Percentiles rank a stretch among this genome's conserved stretches.
These are phyloP conservation scores for Lagopus leucura DNA, from an alignment of 2,113 vertebrate species.

Conservation along the genomic window DNA sequence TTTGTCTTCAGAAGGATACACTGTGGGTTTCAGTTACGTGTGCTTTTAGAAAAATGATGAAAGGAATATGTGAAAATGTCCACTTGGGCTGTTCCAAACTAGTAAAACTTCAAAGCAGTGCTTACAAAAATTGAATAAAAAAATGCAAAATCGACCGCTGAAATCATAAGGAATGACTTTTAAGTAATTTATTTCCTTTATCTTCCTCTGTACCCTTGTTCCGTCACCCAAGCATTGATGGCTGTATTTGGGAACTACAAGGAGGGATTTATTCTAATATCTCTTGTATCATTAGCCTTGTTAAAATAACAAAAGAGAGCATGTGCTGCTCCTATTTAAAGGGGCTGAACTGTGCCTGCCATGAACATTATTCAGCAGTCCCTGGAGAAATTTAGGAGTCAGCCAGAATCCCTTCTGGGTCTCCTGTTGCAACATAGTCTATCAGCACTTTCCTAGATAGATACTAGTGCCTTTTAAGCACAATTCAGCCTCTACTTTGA, in stretches of 20 bases:
- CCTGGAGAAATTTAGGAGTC: conserved; percentile 38
- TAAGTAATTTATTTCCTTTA: background rate
- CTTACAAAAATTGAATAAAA: background rate
- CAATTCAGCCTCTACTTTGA: conserved; percentile 31
- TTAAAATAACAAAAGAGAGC: conserved; percentile 39
- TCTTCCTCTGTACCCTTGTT: background rate
- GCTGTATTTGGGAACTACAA: background rate
- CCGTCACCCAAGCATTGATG: background rate
- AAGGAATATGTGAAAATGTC: background rate
- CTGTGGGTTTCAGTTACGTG: background rate
- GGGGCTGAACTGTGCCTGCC: conserved; percentile 22
- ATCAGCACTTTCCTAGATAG: conserved; percentile 27
- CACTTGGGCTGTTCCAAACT: background rate
- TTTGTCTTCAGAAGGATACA: background rate
- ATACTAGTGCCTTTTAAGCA: conserved; percentile 35
- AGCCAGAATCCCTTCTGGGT: conserved; percentile 26
- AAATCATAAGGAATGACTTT: background rate
- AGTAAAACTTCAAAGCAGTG: background rate
- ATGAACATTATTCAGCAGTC: conserved; percentile 40
- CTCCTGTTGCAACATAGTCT: conserved; percentile 34
- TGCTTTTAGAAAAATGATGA: background rate
- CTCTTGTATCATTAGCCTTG: conserved; percentile 1
- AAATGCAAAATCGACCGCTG: background rate
- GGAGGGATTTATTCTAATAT: conserved; percentile 1
- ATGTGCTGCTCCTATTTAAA: conserved; percentile 41